Evolutionary conservation across 2,797 vertebrate species (phyloP), one percentile per base, ranked within the genome.

Genomic region (Hipposideros larvatus): DNA sequence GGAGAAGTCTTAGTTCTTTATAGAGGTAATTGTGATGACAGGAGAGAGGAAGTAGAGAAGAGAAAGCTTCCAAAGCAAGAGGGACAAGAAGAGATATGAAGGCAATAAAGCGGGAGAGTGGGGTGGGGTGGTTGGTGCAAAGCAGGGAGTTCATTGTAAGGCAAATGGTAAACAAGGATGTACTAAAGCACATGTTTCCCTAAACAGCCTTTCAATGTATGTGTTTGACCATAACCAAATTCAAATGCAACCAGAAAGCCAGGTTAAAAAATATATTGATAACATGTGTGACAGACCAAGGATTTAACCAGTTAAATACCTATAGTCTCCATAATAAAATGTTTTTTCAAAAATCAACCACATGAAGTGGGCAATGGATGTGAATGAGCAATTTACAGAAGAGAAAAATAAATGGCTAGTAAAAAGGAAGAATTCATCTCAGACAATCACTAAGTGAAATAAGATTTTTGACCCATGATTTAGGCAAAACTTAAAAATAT

Each of bases 1-100:
- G 51, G 13, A 83, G 75, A 84, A 82, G 73, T 85, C 53, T 84
- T 94, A 63, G 83, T 85, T 87, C 71, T 96, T 95, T 87, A 77
- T 70, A 70, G 74, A 80, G 34, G 48, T 75, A 66, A 53, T 53
- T 71, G 87, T 96, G 85, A 48, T 74, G 77, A 21, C 7, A 57
- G 57, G 22, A 88, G 4, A 59, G 37, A 51, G 59, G 63, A 68
- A n/a, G 11, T 7, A 28, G 24, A 65, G n/a, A 78, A 34, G 65
- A 82, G 31, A 78, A 83, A 73, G 24, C 79, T 71, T 79, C 18
- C n/a, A 90, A 22, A 77, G 65, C 37, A 43, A 41, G 65, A 84
- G 37, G 43, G 14, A 15, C 21, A 16, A 31, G 18, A 61, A 78
- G 48, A 82, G 15, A 57, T 37, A 22, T 19, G 51, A 48, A 19